These are phyloP conservation scores for Montipora capitata DNA, from an alignment of 92 coral and sea anemone genomes.

Conservation along the genomic window DNA sequence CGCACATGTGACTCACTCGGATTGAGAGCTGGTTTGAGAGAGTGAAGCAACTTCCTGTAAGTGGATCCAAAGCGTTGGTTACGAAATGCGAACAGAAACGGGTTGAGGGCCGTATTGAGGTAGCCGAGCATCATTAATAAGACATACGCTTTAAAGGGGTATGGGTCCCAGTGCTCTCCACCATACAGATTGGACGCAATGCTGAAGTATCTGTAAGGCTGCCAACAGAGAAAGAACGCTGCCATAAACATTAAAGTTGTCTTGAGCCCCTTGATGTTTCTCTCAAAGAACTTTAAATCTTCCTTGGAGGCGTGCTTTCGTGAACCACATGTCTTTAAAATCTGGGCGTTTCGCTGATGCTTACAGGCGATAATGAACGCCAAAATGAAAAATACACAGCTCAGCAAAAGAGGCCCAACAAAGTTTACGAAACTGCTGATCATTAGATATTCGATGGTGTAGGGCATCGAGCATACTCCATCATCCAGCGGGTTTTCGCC, in stretches of 20 bases:
- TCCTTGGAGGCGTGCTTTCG: conserved; percentile 12
- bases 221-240: conserved; percentile 87
- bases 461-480: conserved; percentile 69
- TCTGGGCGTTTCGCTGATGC: neutral
- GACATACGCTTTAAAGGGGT: conserved; percentile 38
- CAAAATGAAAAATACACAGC: conserved; percentile 73
- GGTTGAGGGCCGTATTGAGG: conserved; percentile 87
- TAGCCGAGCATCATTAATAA: conserved; percentile 84
- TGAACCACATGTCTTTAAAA: neutral
- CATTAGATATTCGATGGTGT: conserved; percentile 54
- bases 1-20: neutral
- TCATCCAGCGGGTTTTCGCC: conserved; percentile 16
- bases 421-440: conserved; percentile 68
- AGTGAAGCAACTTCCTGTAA: conserved; percentile 42
- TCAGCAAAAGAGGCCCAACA: conserved; percentile 67
- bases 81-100: conserved; percentile 86
- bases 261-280: conserved; percentile 71
- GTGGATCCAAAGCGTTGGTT: conserved; percentile 76
- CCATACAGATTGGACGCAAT: conserved; percentile 62
- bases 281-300: conserved; percentile 46
- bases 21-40: neutral
- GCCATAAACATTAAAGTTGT: conserved; percentile 79
- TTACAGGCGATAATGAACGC: conserved; percentile 77
- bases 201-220: conserved; percentile 71
- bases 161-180: conserved; percentile 11